Evolutionary conservation across 2,113 vertebrate species (phyloP), one percentile per base, ranked within the genome.

Genomic region (Catharus bicknelli): DNA sequence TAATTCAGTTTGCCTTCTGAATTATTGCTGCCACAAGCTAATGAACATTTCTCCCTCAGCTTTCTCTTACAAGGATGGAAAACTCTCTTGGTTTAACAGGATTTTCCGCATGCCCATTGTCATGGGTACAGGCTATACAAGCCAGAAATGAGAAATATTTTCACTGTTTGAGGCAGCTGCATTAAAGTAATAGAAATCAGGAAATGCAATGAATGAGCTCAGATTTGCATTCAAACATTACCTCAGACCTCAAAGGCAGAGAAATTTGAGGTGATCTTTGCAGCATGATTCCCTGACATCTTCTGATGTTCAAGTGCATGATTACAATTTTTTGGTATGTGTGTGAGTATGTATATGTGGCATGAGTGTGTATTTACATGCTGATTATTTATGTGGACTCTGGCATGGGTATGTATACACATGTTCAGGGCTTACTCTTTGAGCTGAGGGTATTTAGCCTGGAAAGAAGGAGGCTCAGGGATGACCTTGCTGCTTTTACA

Each of bases 21-120:
- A 84, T 92, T 69, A 82, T 34, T 73, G 54, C 47, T 72, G 74
- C 77, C 70, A 93, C 67, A 90, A 92, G 32, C 54, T 87, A 79
- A 76, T 42, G 81, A 94, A 63, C 29, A n/a, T 92, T 93, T 84
- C 59, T 77, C 23, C 47, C 42, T 13, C 76, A 69, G 85, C 34
- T 66, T 93, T 79, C 38, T 84, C 57, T 93, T 58, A 76, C 34
- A 76, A 64, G 57, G 38, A 70, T 66, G 47, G 32, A 89, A 94
- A 94, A 66, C 20, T 75, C 50, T 53, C 57, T 82, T 55, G 62
- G 32, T 57, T 93, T 79, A 94, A 80, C 73, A 90, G 76, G 47
- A 66, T 85, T 91, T 90, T 82, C 63, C 50, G 58, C 43, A 22
- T 43, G 51, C 34, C 34, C 79, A 26, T 84, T 79, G 57, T 69